phyloP scores from a whole-genome alignment of 2,113 vertebrate genomes.

The Columba livia region DNA sequence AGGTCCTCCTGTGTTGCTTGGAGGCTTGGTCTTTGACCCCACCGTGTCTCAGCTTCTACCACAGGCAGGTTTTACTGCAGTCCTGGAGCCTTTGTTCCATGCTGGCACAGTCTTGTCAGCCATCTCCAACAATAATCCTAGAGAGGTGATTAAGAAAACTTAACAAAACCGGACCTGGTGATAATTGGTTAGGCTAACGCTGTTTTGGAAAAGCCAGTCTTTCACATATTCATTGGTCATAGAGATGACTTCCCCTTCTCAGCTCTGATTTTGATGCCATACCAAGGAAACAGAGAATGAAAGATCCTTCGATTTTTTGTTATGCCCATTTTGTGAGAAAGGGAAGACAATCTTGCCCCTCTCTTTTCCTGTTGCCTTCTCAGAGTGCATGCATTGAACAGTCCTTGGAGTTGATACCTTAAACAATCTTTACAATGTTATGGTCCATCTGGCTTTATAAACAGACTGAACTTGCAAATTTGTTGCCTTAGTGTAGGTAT shows the following conservation, averaged over 20 bases:
- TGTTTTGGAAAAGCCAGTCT: fast-evolving
- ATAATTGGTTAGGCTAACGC: background rate
- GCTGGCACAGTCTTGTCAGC: background rate
- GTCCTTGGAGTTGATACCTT: background rate
- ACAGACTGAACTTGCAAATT: background rate
- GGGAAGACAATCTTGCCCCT: background rate
- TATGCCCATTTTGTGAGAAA: background rate
- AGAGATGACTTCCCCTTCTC: background rate
- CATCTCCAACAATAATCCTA: background rate
- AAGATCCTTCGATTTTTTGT: background rate
- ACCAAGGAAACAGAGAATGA: background rate
- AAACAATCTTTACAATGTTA: background rate
- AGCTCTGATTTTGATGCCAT: background rate
- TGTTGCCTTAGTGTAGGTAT: background rate
- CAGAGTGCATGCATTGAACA: fast-evolving
- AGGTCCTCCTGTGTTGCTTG: background rate
- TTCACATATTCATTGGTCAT: fast-evolving
- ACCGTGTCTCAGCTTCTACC: background rate
- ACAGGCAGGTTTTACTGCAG: background rate
- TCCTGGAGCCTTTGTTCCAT: background rate
- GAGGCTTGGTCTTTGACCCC: background rate
- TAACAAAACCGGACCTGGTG: background rate
- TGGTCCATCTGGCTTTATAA: background rate
- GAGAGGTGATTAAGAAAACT: background rate
- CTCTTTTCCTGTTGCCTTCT: background rate